phyloP scores from a whole-genome alignment of 2,113 vertebrate genomes.

The Pterophyllum scalare region DNA sequence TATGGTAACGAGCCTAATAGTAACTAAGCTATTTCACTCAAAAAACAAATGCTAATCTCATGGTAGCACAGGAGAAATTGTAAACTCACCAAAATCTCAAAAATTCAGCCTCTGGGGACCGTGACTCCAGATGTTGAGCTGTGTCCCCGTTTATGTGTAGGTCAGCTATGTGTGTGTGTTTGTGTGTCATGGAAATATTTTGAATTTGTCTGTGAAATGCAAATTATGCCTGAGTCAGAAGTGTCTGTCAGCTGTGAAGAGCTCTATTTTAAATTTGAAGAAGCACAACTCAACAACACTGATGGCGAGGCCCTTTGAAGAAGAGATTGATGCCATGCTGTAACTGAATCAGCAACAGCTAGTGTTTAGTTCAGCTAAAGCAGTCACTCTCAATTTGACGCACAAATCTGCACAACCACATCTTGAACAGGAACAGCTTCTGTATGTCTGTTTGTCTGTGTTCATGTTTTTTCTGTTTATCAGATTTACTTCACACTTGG shows the following conservation, averaged over 20 bases:
- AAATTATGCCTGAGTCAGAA: background rate
- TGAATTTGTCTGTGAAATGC: background rate
- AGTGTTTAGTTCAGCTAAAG: conserved; percentile 3
- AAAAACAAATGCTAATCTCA: background rate
- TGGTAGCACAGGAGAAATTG: background rate
- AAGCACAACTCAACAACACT: background rate
- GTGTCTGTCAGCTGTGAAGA: background rate
- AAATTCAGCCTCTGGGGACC: too few species aligned
- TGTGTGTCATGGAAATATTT: background rate
- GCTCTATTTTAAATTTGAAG: conserved; percentile 3
- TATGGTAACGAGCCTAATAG: background rate
- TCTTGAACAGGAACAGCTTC: background rate
- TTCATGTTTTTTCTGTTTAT: background rate
- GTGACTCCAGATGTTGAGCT: background rate
- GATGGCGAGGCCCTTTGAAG: background rate
- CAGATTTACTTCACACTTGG: background rate
- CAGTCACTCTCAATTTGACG: background rate
- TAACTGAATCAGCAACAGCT: conserved; percentile 9
- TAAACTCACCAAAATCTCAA: too few species aligned
- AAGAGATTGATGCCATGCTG: background rate
- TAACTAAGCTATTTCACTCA: background rate
- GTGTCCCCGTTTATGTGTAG: background rate
- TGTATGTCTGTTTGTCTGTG: background rate
- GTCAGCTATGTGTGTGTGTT: background rate
- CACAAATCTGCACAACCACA: background rate